Conservation (phyloP, 2,113 vertebrate genomes). For the Megaceryle maxima region DNA sequence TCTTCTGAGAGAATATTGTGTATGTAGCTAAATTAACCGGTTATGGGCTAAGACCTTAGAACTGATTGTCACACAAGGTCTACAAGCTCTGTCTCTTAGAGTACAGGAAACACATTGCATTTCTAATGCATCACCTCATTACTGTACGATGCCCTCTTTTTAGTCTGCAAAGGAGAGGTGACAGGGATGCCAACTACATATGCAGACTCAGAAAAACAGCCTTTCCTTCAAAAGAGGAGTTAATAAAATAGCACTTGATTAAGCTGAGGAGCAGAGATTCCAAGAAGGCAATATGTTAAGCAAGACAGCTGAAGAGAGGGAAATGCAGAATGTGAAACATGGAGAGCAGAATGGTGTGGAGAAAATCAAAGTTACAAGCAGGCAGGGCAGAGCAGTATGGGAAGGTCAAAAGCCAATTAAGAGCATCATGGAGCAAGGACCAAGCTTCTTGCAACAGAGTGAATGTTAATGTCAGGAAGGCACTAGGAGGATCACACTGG, state of each 20-base stretch:
- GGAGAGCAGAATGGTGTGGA: not conserved
- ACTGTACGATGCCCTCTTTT: not conserved
- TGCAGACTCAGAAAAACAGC: not conserved
- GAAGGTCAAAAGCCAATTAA: not conserved
- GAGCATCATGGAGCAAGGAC: not conserved
- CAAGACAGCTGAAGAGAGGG: not conserved
- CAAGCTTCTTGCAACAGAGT: not conserved
- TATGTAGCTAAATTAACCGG: not conserved
- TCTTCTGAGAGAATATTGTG: not conserved
- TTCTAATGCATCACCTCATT: slow-evolving; percentile 6
- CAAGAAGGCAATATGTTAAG: not conserved
- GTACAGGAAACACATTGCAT: not conserved
- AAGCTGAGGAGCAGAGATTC: not conserved
- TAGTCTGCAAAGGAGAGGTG: not conserved
- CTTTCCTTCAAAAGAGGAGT: not conserved
- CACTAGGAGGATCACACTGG: not conserved
- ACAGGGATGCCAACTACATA: not conserved
- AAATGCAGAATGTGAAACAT: not conserved
- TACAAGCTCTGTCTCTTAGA: not conserved
- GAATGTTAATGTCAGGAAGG: slow-evolving; percentile 11
- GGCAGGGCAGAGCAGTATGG: not conserved
- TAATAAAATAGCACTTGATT: not conserved
- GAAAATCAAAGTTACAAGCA: not conserved
- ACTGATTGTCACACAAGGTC: not conserved
- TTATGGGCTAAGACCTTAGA: not conserved